Evolutionary conservation across 2,888 invertebrate species (phyloP), one percentile per base, ranked within the genome.

Genomic region (Morpho helenor): DNA sequence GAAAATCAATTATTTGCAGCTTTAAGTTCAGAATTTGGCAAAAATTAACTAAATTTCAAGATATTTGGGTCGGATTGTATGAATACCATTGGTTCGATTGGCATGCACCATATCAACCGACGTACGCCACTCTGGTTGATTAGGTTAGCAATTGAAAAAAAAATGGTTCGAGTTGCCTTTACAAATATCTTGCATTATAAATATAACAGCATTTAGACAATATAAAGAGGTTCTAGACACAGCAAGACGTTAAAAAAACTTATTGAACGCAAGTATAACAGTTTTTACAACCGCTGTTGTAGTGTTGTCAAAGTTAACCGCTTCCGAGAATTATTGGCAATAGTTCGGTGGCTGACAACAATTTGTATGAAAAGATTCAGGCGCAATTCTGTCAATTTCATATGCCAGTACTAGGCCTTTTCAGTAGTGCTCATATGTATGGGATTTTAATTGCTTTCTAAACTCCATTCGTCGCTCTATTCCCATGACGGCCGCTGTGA

Each of bases 391-490:
- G 74, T 75, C 71, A 76, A 80, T 76, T 82, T 75, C 76, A 83
- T 79, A 82, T 82, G 79, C 83, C 82, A 74, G 77, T 75, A 79
- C 76, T 82, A 1, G 16, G 16, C 16, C 16, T 16, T 84, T 82
- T 82, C 77, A 76, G 77, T 54, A 47, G 59, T 57, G 46, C 56
- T 60, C 65, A 56, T 64, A 78, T 73, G 79, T 82, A 84, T 79
- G 66, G 16, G 73, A 85, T 84, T 87, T 86, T 89, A 89, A 90
- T 89, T 89, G 84, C 88, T 87, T 89, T 87, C 85, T 82, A 84
- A 84, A 86, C 78, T 83, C 80, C 79, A 84, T 84, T 84, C 84
- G 84, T 80, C 82, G 80, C 79, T 82, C 80, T 80, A 88, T 88
- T 90, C 90, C 88, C 90, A 89, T 86, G 89, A 84, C 87, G 80